Conservation (phyloP, 2,113 vertebrate species). For the Pagrus major region DNA sequence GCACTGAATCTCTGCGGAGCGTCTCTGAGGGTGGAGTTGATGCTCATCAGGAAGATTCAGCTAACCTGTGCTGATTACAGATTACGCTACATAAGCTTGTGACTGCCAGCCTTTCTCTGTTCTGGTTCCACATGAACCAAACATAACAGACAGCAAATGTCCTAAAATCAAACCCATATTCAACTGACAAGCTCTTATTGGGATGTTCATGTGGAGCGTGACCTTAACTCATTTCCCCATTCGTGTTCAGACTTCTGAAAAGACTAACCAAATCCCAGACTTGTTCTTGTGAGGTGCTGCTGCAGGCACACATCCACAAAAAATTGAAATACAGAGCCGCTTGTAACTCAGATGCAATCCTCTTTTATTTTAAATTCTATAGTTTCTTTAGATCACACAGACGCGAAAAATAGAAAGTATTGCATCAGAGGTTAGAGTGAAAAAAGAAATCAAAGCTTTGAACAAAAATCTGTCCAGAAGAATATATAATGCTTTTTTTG, state of each 20-base stretch:
- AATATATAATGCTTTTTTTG: not conserved
- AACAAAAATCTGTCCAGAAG: not conserved
- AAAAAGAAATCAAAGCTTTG: not conserved
- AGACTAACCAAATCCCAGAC: not conserved
- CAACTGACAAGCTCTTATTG: not conserved
- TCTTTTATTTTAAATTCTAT: not conserved
- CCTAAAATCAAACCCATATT: not conserved
- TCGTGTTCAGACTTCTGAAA: not conserved
- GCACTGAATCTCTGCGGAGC: not conserved
- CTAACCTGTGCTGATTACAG: conserved; percentile 6
- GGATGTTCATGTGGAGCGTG: not conserved
- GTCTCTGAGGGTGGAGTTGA: not conserved
- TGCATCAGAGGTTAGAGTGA: not conserved
- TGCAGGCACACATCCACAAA: not conserved
- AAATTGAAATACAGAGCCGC: not conserved
- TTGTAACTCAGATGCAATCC: not conserved
- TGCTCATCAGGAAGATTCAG: not conserved
- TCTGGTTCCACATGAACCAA: not conserved
- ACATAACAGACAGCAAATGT: not conserved
- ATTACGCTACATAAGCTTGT: not conserved
- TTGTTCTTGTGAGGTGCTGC: not conserved
- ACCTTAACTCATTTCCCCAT: not conserved
- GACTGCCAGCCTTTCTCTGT: not conserved
- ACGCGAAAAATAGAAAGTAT: not conserved
- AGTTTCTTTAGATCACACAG: not conserved